These are phyloP conservation scores for Lagocephalus sceleratus DNA, from an alignment of 2,797 vertebrate species.

Conservation along the genomic window DNA sequence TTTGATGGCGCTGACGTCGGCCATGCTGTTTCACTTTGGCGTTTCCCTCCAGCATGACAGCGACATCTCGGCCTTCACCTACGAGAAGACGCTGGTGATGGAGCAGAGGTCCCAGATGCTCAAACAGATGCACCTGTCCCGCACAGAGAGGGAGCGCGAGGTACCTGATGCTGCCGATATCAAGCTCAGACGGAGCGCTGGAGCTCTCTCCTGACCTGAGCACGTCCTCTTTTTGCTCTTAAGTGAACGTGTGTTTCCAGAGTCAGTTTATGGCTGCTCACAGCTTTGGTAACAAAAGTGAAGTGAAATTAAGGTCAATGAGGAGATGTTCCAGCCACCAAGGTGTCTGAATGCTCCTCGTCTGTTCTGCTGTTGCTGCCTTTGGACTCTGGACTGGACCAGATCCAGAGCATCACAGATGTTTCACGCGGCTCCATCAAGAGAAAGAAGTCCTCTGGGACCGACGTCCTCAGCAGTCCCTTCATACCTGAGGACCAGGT, in stretches of 20 bases:
- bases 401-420: conserved; percentile 89
- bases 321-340: too few species aligned
- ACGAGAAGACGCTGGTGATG: conserved; percentile 95
- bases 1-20: too few species aligned
- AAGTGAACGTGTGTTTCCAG: too few species aligned
- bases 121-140: conserved; percentile 95
- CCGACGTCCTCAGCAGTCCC: conserved; percentile 37
- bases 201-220: too few species aligned
- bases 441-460: conserved; percentile 71
- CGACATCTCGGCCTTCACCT: conserved; percentile 95
- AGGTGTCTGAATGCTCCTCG: background rate
- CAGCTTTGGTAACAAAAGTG: too few species aligned
- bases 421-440: conserved; percentile 81
- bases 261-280: too few species aligned
- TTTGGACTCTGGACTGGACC: conserved; percentile 21
- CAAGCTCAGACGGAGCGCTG: too few species aligned
- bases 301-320: too few species aligned
- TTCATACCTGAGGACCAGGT: conserved; percentile 74
- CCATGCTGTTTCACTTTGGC: background rate
- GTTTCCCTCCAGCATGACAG: conserved; percentile 80
- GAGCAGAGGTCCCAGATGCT: conserved; percentile 95
- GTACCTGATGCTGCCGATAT: conserved; percentile 53
- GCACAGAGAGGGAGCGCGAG: conserved; percentile 89
- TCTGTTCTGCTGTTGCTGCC: background rate
- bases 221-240: too few species aligned